These are phyloP conservation scores for Blastobasis lacticolella DNA, from an alignment of 2,888 invertebrate species.

Conservation along the genomic window DNA sequence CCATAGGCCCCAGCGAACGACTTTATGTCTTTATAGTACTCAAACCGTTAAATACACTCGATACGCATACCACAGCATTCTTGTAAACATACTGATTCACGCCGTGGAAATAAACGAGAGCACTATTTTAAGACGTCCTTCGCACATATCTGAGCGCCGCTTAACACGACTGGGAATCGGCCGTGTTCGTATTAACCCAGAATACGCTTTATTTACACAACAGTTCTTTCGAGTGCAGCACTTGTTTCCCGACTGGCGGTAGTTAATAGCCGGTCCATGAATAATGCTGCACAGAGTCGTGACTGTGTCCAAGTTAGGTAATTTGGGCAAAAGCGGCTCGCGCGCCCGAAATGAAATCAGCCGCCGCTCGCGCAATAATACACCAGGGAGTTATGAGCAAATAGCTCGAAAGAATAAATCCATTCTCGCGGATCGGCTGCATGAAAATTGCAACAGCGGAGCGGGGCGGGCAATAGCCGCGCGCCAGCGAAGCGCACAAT, in stretches of 20 bases:
- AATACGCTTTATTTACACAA: conserved; percentile 39
- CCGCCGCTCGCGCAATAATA: conserved; percentile 34
- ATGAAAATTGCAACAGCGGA: conserved; percentile 66
- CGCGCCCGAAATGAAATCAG: conserved; percentile 49
- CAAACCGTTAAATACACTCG: conserved; percentile 24
- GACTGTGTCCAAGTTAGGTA: conserved; percentile 26
- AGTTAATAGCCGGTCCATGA: conserved; percentile 25
- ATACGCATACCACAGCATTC: conserved; percentile 14
- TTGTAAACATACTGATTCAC: conserved; percentile 44
- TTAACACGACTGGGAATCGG: conserved; percentile 55
- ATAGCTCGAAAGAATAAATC: conserved; percentile 66
- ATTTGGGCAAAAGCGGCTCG: conserved; percentile 35
- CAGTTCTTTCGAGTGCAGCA: conserved; percentile 26
- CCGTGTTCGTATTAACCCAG: conserved; percentile 49
- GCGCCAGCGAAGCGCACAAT: conserved; percentile 68
- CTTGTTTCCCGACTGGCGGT: conserved; percentile 24
- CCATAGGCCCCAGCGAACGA: conserved; percentile 26
- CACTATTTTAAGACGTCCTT: conserved; percentile 67
- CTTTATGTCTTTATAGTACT: conserved; percentile 29
- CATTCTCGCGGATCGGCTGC: conserved; percentile 64
- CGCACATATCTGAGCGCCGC: conserved; percentile 53
- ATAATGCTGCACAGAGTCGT: conserved; percentile 11
- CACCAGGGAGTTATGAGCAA: conserved; percentile 48
- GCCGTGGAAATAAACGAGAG: conserved; percentile 45
- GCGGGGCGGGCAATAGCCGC: conserved; percentile 54